These are phyloP conservation scores for Osmerus eperlanus DNA, from an alignment of 2,113 vertebrate species.

Conservation along the genomic window DNA sequence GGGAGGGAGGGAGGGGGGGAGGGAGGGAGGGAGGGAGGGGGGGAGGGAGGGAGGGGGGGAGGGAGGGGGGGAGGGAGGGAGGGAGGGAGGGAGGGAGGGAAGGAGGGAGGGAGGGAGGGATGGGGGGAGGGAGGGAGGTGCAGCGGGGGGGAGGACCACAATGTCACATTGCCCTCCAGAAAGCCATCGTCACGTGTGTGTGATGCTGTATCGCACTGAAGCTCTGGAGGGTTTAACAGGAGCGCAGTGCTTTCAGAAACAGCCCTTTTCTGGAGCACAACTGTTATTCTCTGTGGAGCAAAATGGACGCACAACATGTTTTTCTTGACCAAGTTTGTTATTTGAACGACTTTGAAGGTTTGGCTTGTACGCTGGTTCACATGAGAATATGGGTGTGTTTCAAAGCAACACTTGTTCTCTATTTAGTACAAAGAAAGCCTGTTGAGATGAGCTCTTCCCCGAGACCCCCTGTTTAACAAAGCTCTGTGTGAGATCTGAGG, in stretches of 20 bases:
- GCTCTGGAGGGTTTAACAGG: constrained; percentile 20
- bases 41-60: neutral
- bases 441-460: too few species aligned
- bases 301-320: too few species aligned
- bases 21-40: neutral
- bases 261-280: constrained; percentile 8
- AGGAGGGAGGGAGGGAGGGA: too few species aligned
- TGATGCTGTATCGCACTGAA: constrained; percentile 10
- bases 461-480: neutral
- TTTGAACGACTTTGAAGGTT: neutral
- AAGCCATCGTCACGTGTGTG: constrained; percentile 34
- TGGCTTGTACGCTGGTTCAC: neutral
- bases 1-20: neutral
- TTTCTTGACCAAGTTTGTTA: too few species aligned
- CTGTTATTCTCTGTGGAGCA: neutral
- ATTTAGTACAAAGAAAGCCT: too few species aligned
- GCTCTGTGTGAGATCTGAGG: neutral
- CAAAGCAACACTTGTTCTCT: constrained; percentile 35
- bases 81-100: too few species aligned
- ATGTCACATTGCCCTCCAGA: constrained; percentile 33
- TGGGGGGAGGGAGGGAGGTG: neutral
- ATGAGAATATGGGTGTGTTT: constrained; percentile 26
- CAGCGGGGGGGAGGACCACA: constrained; percentile 9
- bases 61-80: constrained; percentile 1
- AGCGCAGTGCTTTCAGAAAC: constrained; percentile 17